phyloP scores from a whole-genome alignment of 2,888 invertebrate species.

The Boloria selene region DNA sequence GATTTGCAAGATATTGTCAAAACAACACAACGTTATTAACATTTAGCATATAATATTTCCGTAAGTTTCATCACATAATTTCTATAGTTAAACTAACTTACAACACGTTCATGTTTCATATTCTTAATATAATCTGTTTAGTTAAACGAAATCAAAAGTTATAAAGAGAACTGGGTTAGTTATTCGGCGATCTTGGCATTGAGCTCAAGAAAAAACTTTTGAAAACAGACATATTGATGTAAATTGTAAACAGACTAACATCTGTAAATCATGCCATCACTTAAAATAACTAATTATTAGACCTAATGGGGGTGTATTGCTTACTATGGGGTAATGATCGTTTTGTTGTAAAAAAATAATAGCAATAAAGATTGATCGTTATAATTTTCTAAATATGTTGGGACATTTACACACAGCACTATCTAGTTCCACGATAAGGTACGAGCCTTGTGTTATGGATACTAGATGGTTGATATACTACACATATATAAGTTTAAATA shows the following conservation, averaged over 20 bases:
- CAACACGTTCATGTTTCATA: neutral
- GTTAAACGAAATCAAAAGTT: slow-evolving; percentile 26
- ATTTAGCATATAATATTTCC: neutral
- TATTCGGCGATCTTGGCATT: slow-evolving; percentile 24
- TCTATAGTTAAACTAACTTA: neutral
- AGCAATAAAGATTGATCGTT: no score
- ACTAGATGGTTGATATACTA: no score
- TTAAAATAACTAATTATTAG: slow-evolving; percentile 17
- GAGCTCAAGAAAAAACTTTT: slow-evolving; percentile 17
- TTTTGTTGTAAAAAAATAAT: no score
- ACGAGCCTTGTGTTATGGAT: no score
- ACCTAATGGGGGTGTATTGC: neutral
- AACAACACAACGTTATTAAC: no score
- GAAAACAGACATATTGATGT: slow-evolving; percentile 19
- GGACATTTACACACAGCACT: no score
- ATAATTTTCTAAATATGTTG: no score
- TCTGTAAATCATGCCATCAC: slow-evolving; percentile 14
- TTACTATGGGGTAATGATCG: no score
- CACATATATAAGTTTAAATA: no score
- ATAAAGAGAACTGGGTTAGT: slow-evolving; percentile 32
- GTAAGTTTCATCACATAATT: neutral
- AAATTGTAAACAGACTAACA: slow-evolving; percentile 15
- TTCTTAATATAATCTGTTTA: slow-evolving; percentile 17
- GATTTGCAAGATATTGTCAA: slow-evolving; percentile 1
- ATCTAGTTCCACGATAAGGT: no score